Evolutionary conservation across 2,888 invertebrate genomes (phyloP).

Genomic region (Phortica magna): DNA sequence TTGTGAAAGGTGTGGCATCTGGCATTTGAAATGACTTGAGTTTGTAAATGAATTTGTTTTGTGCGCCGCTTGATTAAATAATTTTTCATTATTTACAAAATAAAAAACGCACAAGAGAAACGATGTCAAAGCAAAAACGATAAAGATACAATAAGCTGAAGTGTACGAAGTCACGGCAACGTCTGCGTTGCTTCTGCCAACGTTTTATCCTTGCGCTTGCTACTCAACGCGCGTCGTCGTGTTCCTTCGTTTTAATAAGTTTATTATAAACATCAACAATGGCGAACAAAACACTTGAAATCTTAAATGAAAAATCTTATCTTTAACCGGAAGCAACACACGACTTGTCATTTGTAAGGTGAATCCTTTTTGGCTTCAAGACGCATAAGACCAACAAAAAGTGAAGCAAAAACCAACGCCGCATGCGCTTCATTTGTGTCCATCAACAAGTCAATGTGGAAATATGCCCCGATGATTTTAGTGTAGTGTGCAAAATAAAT

Average conservation of each 20-base stretch:
- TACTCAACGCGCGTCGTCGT: not conserved
- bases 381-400: not conserved
- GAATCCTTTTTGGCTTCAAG: slow-evolving; percentile 38
- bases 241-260: slow-evolving; percentile 60
- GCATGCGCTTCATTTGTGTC: not conserved
- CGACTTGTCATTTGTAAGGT: slow-evolving; percentile 46
- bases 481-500: not conserved
- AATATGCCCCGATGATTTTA: not conserved
- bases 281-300: slow-evolving; percentile 23
- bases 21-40: slow-evolving; percentile 35
- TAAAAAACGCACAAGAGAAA: slow-evolving; percentile 47
- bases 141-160: slow-evolving; percentile 9
- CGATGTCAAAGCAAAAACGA: not conserved
- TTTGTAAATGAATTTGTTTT: slow-evolving; percentile 47
- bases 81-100: slow-evolving; percentile 71
- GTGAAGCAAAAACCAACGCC: not conserved
- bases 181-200: too few relatives aligned
- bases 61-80: slow-evolving; percentile 72
- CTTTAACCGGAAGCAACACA: slow-evolving; percentile 49
- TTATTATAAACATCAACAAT: slow-evolving; percentile 60
- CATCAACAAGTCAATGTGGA: too few relatives aligned
- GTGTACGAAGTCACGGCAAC: not conserved
- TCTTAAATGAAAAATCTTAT: slow-evolving; percentile 52
- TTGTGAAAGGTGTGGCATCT: slow-evolving; percentile 20
- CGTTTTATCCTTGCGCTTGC: not conserved